Conservation (phyloP, 2,797 vertebrate species). For the Anisognathus igniventris region DNA sequence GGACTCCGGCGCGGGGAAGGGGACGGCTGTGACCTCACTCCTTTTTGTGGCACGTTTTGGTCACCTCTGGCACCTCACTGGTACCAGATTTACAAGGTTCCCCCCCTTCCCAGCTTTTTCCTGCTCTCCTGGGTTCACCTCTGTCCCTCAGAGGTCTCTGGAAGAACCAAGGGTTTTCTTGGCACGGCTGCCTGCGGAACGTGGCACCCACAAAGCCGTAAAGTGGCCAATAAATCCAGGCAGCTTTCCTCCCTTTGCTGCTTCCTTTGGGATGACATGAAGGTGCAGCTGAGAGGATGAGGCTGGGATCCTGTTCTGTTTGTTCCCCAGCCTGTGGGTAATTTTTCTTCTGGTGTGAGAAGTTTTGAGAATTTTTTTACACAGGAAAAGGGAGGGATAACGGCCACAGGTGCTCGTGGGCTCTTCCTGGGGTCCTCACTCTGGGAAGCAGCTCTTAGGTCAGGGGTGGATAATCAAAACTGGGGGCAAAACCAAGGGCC, state of each 20-base stretch:
- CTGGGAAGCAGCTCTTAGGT: neutral
- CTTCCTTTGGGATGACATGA: neutral
- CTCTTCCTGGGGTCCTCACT: neutral
- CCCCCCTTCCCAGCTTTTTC: neutral
- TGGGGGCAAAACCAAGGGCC: neutral
- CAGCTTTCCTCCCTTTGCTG: neutral
- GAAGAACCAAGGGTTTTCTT: neutral
- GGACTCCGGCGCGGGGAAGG: neutral
- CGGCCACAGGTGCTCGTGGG: fast-evolving
- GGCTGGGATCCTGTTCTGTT: neutral
- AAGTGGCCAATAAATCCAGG: neutral
- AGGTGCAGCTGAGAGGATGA: neutral
- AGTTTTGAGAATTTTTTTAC: neutral
- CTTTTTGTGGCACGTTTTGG: neutral
- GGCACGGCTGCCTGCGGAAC: neutral
- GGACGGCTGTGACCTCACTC: neutral
- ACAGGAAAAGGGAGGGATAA: neutral
- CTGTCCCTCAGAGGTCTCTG: neutral
- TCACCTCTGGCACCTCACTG: neutral
- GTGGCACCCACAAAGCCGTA: neutral
- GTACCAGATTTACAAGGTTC: neutral
- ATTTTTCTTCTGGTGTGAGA: neutral
- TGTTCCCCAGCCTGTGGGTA: neutral
- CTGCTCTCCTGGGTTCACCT: neutral
- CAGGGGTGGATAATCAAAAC: neutral